Conservation (phyloP, 2,113 vertebrate genomes). For the Nannospalax galili region DNA sequence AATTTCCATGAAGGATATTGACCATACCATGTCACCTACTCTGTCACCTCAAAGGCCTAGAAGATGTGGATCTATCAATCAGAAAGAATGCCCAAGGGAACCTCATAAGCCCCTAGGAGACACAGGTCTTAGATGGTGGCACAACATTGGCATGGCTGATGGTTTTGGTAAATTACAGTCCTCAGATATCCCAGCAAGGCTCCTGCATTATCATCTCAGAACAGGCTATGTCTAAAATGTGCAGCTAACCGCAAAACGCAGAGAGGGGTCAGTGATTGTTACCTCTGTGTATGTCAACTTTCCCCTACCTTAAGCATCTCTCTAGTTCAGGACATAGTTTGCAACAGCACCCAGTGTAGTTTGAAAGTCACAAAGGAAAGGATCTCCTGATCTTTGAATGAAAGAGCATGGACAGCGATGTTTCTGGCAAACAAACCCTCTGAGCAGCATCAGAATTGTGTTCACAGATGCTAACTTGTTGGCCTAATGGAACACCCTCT, state of each 20-base stretch:
- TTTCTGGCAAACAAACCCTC: not conserved
- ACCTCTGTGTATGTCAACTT: fast-evolving
- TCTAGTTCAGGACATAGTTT: not conserved
- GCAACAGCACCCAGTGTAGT: not conserved
- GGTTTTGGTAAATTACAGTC: not conserved
- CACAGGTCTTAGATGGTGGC: not conserved
- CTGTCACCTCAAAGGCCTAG: not conserved
- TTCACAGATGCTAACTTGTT: slow-evolving; percentile 39
- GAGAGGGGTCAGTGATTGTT: not conserved
- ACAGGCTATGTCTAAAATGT: not conserved
- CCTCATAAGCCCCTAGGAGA: not conserved
- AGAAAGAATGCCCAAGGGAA: not conserved
- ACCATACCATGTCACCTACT: not conserved
- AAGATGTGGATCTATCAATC: not conserved
- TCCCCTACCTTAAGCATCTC: not conserved
- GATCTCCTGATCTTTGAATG: slow-evolving; percentile 24
- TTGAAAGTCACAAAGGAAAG: not conserved
- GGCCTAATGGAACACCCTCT: not conserved
- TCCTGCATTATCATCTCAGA: fast-evolving
- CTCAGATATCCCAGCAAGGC: not conserved
- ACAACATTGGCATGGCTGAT: not conserved
- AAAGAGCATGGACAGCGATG: not conserved
- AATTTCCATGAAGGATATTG: not conserved
- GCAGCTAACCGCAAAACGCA: not conserved
- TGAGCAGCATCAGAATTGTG: not conserved